These are phyloP conservation scores for Panopea generosa DNA, from an alignment of 2,888 invertebrate species.

Conservation along the genomic window DNA sequence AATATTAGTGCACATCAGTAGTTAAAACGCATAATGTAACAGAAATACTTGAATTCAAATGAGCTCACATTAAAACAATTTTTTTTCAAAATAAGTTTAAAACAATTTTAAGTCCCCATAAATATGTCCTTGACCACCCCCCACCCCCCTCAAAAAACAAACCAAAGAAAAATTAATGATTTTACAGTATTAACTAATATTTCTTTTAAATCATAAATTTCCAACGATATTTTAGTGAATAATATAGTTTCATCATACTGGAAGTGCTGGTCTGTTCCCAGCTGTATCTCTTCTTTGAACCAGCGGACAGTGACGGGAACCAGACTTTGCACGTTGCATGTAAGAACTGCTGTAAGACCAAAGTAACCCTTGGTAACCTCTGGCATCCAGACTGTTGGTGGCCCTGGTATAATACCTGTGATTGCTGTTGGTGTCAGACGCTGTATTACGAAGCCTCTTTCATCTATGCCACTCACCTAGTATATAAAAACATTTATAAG, in stretches of 20 bases:
- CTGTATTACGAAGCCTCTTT: slow-evolving; percentile 88
- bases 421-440: slow-evolving; percentile 90
- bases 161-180: no score
- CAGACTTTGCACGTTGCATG: slow-evolving; percentile 88
- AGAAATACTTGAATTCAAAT: no score
- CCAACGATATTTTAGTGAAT: no score
- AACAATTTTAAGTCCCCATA: no score
- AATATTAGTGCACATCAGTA: no score
- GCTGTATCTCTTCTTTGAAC: slow-evolving; percentile 84
- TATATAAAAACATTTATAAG: neutral
- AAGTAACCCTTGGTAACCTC: slow-evolving; percentile 84
- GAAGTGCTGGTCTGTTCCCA: slow-evolving; percentile 85
- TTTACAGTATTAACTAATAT: no score
- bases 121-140: no score
- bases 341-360: slow-evolving; percentile 87
- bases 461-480: slow-evolving; percentile 89
- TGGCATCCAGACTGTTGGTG: slow-evolving; percentile 87
- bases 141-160: no score
- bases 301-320: slow-evolving; percentile 88
- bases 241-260: slow-evolving; percentile 71
- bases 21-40: no score
- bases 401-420: slow-evolving; percentile 87
- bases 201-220: no score
- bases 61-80: no score
- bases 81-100: no score